These are phyloP conservation scores for Sus cebifrons DNA, from an alignment of 2,797 vertebrate species.

Conservation along the genomic window DNA sequence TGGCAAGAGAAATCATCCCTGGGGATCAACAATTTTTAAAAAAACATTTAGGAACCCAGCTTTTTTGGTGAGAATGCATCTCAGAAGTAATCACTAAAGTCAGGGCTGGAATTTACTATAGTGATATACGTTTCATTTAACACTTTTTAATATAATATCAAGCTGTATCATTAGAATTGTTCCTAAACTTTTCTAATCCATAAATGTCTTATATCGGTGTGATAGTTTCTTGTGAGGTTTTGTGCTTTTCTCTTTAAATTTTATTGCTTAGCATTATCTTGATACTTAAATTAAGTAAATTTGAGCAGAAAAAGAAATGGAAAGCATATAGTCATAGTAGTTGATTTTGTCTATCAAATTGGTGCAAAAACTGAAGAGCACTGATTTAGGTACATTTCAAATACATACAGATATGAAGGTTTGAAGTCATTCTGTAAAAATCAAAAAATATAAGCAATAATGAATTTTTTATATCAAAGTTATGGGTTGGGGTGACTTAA, in stretches of 20 bases:
- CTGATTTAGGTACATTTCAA: slow-evolving; percentile 52
- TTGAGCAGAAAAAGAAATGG: slow-evolving; percentile 66
- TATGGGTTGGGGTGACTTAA: slow-evolving; percentile 59
- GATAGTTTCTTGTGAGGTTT: slow-evolving; percentile 55
- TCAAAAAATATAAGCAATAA: slow-evolving; percentile 67
- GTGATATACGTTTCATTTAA: slow-evolving; percentile 59
- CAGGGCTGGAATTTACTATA: slow-evolving; percentile 20
- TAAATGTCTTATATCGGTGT: slow-evolving; percentile 57
- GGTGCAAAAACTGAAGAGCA: slow-evolving; percentile 43
- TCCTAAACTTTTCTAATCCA: slow-evolving; percentile 60
- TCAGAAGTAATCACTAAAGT: slow-evolving; percentile 69
- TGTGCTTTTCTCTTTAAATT: slow-evolving; percentile 72
- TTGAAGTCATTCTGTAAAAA: slow-evolving; percentile 69
- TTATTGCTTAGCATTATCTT: slow-evolving; percentile 68
- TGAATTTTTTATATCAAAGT: slow-evolving; percentile 75
- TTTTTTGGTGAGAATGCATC: slow-evolving; percentile 54
- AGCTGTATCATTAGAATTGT: slow-evolving; percentile 63
- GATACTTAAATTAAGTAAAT: slow-evolving; percentile 60
- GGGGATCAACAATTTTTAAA: slow-evolving; percentile 58
- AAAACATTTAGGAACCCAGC: slow-evolving; percentile 53
- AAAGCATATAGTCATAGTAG: slow-evolving; percentile 46
- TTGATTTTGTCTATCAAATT: slow-evolving; percentile 55
- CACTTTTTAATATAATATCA: slow-evolving; percentile 54
- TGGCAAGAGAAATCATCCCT: slow-evolving; percentile 64
- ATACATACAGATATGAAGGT: slow-evolving; percentile 54